phyloP scores from a whole-genome alignment of 2,113 vertebrate species.

The Sphyrna mokarran region DNA sequence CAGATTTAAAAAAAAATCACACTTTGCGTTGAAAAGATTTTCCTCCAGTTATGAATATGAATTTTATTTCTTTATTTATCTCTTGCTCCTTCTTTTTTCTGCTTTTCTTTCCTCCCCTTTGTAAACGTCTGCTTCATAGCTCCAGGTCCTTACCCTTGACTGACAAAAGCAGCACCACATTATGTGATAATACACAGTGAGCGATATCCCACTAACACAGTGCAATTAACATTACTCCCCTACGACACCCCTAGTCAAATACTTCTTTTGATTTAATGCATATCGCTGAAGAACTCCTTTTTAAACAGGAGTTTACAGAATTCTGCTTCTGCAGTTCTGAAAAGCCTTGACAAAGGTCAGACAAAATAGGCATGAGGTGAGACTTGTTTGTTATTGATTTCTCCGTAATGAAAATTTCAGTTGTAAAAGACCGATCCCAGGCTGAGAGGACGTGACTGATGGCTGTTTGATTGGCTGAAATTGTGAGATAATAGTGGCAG shows the following conservation, averaged over 20 bases:
- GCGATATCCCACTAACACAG: neutral
- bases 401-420: neutral
- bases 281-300: neutral
- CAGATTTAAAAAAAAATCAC: neutral
- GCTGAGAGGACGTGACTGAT: neutral
- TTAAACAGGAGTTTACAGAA: neutral
- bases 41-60: neutral
- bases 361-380: neutral
- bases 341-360: neutral
- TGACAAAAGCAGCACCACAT: neutral
- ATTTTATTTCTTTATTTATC: neutral
- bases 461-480: neutral
- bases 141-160: neutral
- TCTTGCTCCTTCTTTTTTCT: neutral
- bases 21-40: neutral
- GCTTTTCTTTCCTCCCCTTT: neutral
- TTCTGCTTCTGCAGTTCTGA: neutral
- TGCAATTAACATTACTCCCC: neutral
- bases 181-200: neutral
- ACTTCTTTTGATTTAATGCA: neutral
- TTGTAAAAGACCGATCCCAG: neutral
- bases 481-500: neutral
- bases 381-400: conserved; percentile 12
- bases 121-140: neutral
- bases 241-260: neutral